Conservation (phyloP, 1,140 invertebrate species). For the Drosophila hydei region DNA sequence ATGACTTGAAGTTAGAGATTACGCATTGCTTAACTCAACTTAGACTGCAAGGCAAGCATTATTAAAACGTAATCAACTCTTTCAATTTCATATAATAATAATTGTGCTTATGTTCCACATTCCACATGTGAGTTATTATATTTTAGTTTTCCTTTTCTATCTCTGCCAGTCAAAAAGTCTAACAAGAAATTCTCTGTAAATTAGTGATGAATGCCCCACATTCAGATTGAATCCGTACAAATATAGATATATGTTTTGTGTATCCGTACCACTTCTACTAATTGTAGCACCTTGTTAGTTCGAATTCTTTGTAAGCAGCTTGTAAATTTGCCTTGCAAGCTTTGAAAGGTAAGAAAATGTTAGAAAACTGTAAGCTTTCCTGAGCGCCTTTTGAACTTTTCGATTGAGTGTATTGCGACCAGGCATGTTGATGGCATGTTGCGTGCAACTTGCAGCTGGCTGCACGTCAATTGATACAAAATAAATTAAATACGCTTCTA, state of each 20-base stretch:
- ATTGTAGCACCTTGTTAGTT: conserved; percentile 5
- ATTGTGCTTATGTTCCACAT: no score
- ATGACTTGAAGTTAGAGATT: no score
- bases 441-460: conserved; percentile 10
- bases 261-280: background rate
- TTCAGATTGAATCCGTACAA: background rate
- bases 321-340: conserved; percentile 3
- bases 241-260: background rate
- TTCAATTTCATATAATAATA: no score
- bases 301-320: conserved; percentile 16
- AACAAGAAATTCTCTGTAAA: no score
- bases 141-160: no score
- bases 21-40: no score
- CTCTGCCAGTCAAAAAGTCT: no score
- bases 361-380: background rate
- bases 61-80: no score
- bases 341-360: conserved; percentile 18
- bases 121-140: no score
- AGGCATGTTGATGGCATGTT: conserved; percentile 37
- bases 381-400: conserved; percentile 38
- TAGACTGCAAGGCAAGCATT: no score
- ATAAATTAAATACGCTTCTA: conserved; percentile 39
- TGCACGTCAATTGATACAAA: conserved; percentile 15
- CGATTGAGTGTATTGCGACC: background rate
- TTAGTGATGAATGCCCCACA: background rate